These are phyloP conservation scores for Scaptomyza pallida DNA, from an alignment of 1,140 invertebrate genomes.

Conservation along the genomic window DNA sequence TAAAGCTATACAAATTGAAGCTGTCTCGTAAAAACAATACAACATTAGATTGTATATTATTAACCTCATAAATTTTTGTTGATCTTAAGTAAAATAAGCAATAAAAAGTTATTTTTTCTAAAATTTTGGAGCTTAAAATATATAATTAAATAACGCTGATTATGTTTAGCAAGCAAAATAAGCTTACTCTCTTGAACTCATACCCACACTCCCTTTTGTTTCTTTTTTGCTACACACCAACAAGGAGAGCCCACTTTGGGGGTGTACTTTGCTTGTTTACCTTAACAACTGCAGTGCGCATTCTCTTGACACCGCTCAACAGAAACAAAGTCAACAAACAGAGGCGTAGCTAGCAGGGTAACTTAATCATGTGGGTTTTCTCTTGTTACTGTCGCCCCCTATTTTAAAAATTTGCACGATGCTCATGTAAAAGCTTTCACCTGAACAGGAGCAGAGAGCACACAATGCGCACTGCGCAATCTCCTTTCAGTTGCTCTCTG, in stretches of 20 bases:
- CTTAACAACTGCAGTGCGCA: conserved; percentile 43
- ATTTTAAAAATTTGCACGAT: background rate
- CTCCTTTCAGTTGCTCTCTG: conserved; percentile 23
- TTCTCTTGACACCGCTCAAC: conserved; percentile 9
- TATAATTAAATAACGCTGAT: conserved; percentile 24
- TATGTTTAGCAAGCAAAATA: conserved; percentile 5
- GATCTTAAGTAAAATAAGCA: too few species aligned
- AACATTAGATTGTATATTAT: too few species aligned
- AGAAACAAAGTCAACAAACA: conserved; percentile 21
- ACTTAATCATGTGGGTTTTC: background rate
- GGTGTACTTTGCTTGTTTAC: conserved; percentile 45
- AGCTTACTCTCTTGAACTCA: conserved; percentile 1
- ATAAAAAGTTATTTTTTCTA: background rate
- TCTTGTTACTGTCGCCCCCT: background rate
- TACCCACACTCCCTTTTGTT: background rate
- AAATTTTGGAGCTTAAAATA: background rate
- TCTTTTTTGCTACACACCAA: background rate
- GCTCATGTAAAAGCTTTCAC: conserved; percentile 53
- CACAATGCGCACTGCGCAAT: conserved; percentile 40
- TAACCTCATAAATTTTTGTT: too few species aligned
- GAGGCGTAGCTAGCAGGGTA: conserved; percentile 6
- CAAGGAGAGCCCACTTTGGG: conserved; percentile 15
- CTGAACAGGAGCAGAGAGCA: conserved; percentile 2
- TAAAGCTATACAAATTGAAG: too few species aligned
- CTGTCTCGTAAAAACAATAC: too few species aligned